These are phyloP conservation scores for Tetramorium parvispinum DNA, from an alignment of 1,140 invertebrate genomes.

Conservation along the genomic window DNA sequence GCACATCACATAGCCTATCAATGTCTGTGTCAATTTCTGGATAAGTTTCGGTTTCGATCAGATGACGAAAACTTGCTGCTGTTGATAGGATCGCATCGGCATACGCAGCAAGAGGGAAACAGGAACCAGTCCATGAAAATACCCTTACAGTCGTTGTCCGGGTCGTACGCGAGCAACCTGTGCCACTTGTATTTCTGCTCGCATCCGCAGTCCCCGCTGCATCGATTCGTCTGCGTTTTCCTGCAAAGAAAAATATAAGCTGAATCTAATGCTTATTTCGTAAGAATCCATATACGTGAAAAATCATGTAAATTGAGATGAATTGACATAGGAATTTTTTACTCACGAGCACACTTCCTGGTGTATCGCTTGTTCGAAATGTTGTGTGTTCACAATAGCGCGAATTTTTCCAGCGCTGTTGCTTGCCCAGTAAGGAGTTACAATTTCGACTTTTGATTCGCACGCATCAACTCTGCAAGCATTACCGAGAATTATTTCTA, in stretches of 20 bases:
- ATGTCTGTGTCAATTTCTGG: background rate
- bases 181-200: constrained; percentile 96
- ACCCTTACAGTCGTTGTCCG: constrained; percentile 96
- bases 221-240: constrained; percentile 92
- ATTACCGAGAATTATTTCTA: background rate
- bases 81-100: constrained; percentile 89
- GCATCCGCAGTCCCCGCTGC: constrained; percentile 93
- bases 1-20: background rate
- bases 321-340: background rate
- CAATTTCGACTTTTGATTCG: constrained; percentile 96
- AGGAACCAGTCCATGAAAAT: constrained; percentile 99
- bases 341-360: constrained; percentile 96
- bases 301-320: background rate
- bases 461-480: constrained; percentile 92
- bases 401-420: constrained; percentile 96
- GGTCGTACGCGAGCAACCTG: constrained; percentile 95
- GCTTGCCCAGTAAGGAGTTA: constrained; percentile 97
- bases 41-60: constrained; percentile 64
- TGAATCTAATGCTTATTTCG: background rate
- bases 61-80: constrained; percentile 70
- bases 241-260: constrained; percentile 85
- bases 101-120: constrained; percentile 97
- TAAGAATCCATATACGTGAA: background rate
- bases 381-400: constrained; percentile 97
- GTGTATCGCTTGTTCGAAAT: constrained; percentile 97